Evolutionary conservation across 23 tunicate genomes (phyloP), one percentile per base, ranked within the genome.

Genomic region (Clavelina lepadiformis): DNA sequence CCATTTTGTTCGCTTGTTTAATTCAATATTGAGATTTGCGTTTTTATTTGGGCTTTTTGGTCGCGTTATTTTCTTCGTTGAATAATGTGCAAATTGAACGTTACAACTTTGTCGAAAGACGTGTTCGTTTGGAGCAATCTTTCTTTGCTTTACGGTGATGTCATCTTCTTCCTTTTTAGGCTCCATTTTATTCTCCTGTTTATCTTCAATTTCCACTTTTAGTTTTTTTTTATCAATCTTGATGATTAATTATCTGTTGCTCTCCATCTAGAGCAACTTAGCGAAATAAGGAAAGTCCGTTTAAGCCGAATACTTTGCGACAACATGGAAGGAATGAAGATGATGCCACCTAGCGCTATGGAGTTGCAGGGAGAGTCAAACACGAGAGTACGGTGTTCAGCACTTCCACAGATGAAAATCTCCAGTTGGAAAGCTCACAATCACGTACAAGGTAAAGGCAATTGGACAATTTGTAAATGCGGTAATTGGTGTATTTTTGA

Each of bases 201-300:
- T n/a, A n/a, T n/a, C n/a, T n/a, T n/a, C n/a, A n/a, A n/a, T n/a
- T n/a, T n/a, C n/a, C n/a, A n/a, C n/a, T n/a, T n/a, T n/a, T n/a
- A n/a, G n/a, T n/a, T n/a, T n/a, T n/a, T n/a, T n/a, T n/a, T n/a
- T n/a, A n/a, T n/a, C n/a, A n/a, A n/a, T n/a, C n/a, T n/a, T n/a
- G n/a, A n/a, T n/a, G n/a, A n/a, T n/a, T n/a, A n/a, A n/a, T n/a
- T n/a, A n/a, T n/a, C n/a, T n/a, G n/a, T n/a, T n/a, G n/a, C n/a
- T 18, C 23, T 35, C 21, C n/a, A 3, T 35, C 23, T 38, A 75
- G 91, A 56, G 11, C 98, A 91, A 67, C 76, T 91, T 3, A 46
- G 71, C 6, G 98, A 91, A 37, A 41, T 41, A 11, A 41, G 49
- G 11, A 15, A 11, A 41, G 15, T 41, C 15, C 49, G 15, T 11